A percentile compares a stretch with the other conserved stretches of the same genome.
phyloP scores from a whole-genome alignment of 37 sponge, comb jelly and placozoan species.

The Cliona cf. orientalis region DNA sequence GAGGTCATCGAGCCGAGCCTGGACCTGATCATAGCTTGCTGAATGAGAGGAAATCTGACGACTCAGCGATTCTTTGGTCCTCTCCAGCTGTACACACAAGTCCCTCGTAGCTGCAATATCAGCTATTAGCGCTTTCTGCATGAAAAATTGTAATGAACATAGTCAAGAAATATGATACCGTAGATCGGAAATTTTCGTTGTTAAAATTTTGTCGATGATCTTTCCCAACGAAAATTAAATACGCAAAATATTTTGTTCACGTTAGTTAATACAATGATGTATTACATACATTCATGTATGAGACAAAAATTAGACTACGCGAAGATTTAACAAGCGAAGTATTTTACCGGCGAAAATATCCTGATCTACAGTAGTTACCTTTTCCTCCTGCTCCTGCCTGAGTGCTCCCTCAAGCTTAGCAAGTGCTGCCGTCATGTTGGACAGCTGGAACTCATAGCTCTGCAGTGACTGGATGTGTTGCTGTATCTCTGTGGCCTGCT shows the following conservation, averaged over 20 bases:
- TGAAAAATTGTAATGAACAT: too few relatives aligned
- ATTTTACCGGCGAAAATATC: background rate
- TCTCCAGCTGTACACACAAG: constrained; percentile 83
- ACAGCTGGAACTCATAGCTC: constrained; percentile 78
- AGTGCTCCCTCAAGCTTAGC: constrained; percentile 79
- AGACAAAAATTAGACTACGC: background rate
- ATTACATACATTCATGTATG: constrained; percentile 17
- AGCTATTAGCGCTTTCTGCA: constrained; percentile 68
- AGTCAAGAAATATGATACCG: background rate
- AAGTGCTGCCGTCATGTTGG: constrained; percentile 68
- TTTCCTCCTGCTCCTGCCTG: constrained; percentile 85
- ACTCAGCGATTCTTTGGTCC: constrained; percentile 67
- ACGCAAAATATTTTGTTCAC: background rate
- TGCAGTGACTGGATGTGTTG: constrained; percentile 62
- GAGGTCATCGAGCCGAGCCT: constrained; percentile 27
- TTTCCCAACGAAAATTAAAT: background rate
- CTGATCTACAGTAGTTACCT: constrained; percentile 40
- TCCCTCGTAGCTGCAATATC: constrained; percentile 83
- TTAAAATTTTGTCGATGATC: background rate
- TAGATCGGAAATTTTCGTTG: too few relatives aligned
- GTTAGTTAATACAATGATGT: background rate
- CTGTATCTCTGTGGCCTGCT: constrained; percentile 74
- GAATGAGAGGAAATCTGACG: constrained; percentile 69
- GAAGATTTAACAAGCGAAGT: background rate
- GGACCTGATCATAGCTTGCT: constrained; percentile 71